Conservation (phyloP, 2,113 vertebrate genomes). For the Fregetta grallaria region DNA sequence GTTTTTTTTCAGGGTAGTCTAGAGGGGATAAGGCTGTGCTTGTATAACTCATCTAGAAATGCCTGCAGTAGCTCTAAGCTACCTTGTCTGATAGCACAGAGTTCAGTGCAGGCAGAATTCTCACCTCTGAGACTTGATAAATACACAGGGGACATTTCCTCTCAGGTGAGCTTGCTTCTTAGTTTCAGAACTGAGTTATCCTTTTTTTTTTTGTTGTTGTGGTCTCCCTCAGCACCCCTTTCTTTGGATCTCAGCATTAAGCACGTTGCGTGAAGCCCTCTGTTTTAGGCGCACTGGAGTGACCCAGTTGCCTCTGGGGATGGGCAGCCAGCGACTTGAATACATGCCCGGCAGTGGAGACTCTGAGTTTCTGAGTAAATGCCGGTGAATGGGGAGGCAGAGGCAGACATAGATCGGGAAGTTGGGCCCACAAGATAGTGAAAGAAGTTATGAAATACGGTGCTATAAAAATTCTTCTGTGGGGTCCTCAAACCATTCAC, state of each 20-base stretch:
- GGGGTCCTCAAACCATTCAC: not conserved
- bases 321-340: not conserved
- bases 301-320: not conserved
- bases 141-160: not conserved
- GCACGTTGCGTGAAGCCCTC: rapidly evolving
- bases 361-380: not conserved
- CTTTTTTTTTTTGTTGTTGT: too few relatives aligned
- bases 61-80: not conserved
- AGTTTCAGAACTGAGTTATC: not conserved
- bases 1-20: not conserved
- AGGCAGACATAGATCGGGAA: not conserved
- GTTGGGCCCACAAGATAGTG: not conserved
- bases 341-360: not conserved
- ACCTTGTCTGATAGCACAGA: not conserved
- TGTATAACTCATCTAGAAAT: not conserved
- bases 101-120: not conserved
- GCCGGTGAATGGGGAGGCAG: not conserved
- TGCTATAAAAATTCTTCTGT: not conserved
- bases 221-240: not conserved
- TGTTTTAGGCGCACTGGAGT: not conserved
- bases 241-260: not conserved
- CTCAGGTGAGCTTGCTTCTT: not conserved
- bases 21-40: not conserved
- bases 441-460: not conserved
- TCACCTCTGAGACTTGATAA: not conserved